A percentile compares a stretch with the other conserved stretches of the same genome.
Conservation (phyloP, 2,888 invertebrate genomes). For the Drosophila colorata region DNA sequence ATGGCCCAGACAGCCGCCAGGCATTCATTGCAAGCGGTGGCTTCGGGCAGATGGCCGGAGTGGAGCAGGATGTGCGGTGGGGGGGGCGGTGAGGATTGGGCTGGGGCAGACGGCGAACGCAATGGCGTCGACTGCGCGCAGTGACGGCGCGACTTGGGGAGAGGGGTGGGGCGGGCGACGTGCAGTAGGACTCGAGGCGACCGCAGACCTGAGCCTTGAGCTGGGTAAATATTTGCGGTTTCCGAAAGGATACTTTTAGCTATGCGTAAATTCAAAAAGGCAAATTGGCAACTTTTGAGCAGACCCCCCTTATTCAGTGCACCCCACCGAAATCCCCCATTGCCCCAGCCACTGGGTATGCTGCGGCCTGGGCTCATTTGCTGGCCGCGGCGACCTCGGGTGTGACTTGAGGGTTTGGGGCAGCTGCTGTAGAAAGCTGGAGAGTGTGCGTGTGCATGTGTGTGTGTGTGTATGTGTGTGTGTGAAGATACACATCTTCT, state of each 20-base stretch:
- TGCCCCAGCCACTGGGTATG: neutral
- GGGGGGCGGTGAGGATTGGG: neutral
- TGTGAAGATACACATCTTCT: slow-evolving; percentile 66
- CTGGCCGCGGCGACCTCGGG: slow-evolving; percentile 40
- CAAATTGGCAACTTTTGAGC: slow-evolving; percentile 81
- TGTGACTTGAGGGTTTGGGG: slow-evolving; percentile 5
- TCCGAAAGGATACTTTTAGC: slow-evolving; percentile 82
- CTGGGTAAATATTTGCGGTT: slow-evolving; percentile 85
- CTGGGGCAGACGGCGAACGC: slow-evolving; percentile 23
- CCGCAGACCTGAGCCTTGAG: slow-evolving; percentile 81
- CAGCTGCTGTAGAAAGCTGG: slow-evolving; percentile 4
- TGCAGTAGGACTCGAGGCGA: slow-evolving; percentile 60
- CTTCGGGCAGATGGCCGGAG: slow-evolving; percentile 19
- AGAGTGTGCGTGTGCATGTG: slow-evolving; percentile 43
- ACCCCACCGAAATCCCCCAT: neutral
- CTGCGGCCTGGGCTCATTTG: slow-evolving; percentile 47
- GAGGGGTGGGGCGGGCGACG: neutral
- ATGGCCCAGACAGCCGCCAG: slow-evolving; percentile 48
- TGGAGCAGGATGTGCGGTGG: neutral
- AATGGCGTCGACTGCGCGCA: slow-evolving; percentile 39
- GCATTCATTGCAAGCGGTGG: slow-evolving; percentile 53
- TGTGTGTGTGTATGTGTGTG: slow-evolving; percentile 62
- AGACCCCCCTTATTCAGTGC: slow-evolving; percentile 1
- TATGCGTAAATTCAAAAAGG: slow-evolving; percentile 83
- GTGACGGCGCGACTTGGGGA: slow-evolving; percentile 1